Conservation (phyloP, 2,888 invertebrate genomes). For the Oscheius myriophilus region DNA sequence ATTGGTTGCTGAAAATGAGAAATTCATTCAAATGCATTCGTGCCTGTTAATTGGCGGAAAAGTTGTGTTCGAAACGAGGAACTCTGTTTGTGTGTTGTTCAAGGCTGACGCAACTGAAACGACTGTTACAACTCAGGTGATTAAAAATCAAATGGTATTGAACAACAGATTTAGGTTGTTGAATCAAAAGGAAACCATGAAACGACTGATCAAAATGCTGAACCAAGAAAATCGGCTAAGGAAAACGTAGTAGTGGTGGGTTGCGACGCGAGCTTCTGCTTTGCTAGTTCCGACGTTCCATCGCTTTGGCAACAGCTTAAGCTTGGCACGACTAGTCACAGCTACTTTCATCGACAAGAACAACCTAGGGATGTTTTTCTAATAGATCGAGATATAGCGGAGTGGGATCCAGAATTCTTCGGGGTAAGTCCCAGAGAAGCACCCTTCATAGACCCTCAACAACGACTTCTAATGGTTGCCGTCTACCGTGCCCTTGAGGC, state of each 20-base stretch:
- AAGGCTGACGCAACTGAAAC: neutral
- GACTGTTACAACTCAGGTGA: conserved; percentile 5
- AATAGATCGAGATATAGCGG: conserved; percentile 37
- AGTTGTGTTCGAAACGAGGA: conserved; percentile 40
- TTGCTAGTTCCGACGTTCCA: conserved; percentile 21
- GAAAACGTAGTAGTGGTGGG: conserved; percentile 29
- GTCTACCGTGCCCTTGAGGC: conserved; percentile 74
- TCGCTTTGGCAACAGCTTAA: conserved; percentile 21
- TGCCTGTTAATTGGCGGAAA: conserved; percentile 27
- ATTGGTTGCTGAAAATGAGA: conserved; percentile 45
- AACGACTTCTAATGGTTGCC: conserved; percentile 79
- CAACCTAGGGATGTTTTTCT: conserved; percentile 15
- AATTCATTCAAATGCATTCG: conserved; percentile 52
- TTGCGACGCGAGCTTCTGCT: conserved; percentile 31
- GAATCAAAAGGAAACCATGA: conserved; percentile 16
- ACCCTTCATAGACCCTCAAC: conserved; percentile 86
- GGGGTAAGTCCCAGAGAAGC: conserved; percentile 70
- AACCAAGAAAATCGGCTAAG: neutral
- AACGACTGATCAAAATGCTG: neutral
- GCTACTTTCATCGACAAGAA: conserved; percentile 9
- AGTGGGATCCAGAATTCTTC: conserved; percentile 71
- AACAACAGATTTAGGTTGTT: conserved; percentile 39
- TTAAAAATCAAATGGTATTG: conserved; percentile 12
- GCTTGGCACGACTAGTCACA: conserved; percentile 5
- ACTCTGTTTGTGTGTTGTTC: conserved; percentile 40